Evolutionary conservation across 2,113 vertebrate species (phyloP).

Genomic region (Otocyon megalotis): DNA sequence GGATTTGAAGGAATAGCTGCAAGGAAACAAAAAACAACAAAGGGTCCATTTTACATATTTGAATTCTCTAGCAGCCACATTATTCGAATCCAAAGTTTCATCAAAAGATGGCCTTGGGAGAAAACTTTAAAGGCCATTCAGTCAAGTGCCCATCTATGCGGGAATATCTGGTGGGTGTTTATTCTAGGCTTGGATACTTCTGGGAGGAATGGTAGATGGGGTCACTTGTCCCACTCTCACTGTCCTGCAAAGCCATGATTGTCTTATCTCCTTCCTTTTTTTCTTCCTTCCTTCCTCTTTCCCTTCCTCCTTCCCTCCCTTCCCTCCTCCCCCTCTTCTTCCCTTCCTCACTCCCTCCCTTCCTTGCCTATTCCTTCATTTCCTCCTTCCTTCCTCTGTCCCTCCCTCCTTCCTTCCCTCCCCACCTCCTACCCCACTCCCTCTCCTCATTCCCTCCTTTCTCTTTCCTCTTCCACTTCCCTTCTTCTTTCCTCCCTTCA

Average conservation of each 20-base stretch:
- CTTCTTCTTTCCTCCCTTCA: neutral
- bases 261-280: neutral
- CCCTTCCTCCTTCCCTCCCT: too few species aligned
- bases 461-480: neutral
- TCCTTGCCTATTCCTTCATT: neutral
- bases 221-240: neutral
- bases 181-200: neutral
- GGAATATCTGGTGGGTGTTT: neutral
- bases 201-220: neutral
- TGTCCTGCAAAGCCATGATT: neutral
- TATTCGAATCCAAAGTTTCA: constrained; percentile 59
- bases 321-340: neutral
- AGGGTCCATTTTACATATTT: constrained; percentile 64
- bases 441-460: neutral
- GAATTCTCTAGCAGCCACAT: neutral
- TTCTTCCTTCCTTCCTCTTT: fast-evolving
- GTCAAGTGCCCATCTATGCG: neutral
- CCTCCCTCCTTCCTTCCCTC: neutral
- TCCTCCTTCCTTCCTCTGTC: neutral
- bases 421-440: neutral
- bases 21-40: constrained; percentile 53
- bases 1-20: constrained; percentile 24
- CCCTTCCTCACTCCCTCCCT: neutral
- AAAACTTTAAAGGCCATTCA: neutral
- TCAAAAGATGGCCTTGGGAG: neutral